Evolutionary conservation across 2,797 vertebrate genomes (phyloP), one percentile per base, ranked within the genome.

Genomic region (Eutrigla gurnardus): DNA sequence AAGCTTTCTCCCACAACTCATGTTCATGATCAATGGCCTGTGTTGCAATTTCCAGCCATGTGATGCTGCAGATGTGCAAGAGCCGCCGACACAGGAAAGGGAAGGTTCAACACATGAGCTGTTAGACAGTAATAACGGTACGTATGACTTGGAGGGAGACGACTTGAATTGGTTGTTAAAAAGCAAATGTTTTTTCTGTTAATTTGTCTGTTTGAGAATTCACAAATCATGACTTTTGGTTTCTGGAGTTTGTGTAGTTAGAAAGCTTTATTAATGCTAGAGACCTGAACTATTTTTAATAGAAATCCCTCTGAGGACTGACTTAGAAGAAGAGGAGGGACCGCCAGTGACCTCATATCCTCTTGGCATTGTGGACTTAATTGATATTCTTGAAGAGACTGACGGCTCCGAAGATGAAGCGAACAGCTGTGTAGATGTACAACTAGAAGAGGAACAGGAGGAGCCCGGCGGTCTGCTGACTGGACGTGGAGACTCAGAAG

Each of bases 21-120:
- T 75, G 50, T 55, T 84, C 52, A 82, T 59, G 54, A 77, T 86
- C 65, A 10, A 35, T 70, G 61, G 63, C 62, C 76, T 83, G 61
- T 92, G 84, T 92, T 92, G 90, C 86, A 91, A 93, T 82, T 80
- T 88, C 63, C 77, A 95, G 94, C 75, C 89, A 91, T 87, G 87
- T 91, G 92, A 93, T 80, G 65, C 75, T 54, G 83, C 73, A 59
- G 82, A 86, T 71, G 81, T 65, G 50, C 77, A 83, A 78, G 72
- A 90, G 13, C 59, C 63, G 1, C 42, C 58, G 32, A 88, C 47
- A 78, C 83, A 85, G 86, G 89, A 91, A 86, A 77, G 89, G 75
- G 82, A 91, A 78, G 83, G 84, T 17, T 66, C 79, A 43, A 14
- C 78, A 36, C 73, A 54, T 1, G 64, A 67, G 70, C 70, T 66